A percentile compares a stretch with the other conserved stretches of the same genome.
Conservation (phyloP, 30 jellyfish, hydroid and myxozoan genomes). For the Cassiopea andromeda region DNA sequence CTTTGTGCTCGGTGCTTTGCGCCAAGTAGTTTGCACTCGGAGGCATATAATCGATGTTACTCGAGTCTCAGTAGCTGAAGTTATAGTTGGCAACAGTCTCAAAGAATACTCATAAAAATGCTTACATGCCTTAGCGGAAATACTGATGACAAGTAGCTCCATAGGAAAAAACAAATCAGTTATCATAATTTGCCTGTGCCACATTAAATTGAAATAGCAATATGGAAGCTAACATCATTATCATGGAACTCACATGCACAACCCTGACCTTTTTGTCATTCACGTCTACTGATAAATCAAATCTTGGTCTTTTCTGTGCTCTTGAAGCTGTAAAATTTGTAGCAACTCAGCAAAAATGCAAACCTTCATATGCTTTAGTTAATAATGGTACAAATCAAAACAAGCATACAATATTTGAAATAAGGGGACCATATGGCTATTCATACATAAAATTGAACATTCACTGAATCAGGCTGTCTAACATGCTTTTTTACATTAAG, state of each 20-base stretch:
- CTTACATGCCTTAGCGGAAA: background rate
- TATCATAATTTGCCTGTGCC: no score
- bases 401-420: no score
- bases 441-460: background rate
- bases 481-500: background rate
- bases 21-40: no score
- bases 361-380: no score
- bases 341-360: background rate
- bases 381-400: no score
- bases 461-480: background rate
- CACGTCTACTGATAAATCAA: background rate
- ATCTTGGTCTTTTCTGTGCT: constrained; percentile 36
- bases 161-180: no score
- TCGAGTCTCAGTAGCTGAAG: no score
- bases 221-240: no score
- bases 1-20: no score
- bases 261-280: background rate
- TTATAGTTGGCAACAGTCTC: no score
- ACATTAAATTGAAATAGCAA: background rate
- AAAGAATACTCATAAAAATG: background rate
- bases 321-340: constrained; percentile 16
- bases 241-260: no score
- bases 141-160: background rate
- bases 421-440: background rate
- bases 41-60: no score